Percentiles rank a stretch among this genome's conserved stretches.
These are phyloP conservation scores for Cyphomyrus discorhynchus DNA, from an alignment of 2,113 vertebrate species.

Conservation along the genomic window DNA sequence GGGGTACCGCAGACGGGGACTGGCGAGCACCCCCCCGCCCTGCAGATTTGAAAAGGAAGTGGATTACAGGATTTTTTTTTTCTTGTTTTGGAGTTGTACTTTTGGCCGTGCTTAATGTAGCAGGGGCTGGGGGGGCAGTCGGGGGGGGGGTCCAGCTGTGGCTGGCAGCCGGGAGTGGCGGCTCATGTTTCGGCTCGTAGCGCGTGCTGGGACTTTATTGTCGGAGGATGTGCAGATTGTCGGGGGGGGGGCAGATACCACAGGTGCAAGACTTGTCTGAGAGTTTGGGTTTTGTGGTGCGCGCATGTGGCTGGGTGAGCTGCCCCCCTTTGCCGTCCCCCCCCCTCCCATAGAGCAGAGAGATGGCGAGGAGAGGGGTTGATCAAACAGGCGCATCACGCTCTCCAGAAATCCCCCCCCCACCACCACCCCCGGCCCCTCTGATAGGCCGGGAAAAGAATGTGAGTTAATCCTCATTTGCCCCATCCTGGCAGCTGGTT, in stretches of 20 bases:
- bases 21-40: neutral
- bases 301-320: neutral
- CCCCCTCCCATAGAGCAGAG: neutral
- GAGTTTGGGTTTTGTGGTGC: neutral
- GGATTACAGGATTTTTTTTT: neutral
- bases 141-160: neutral
- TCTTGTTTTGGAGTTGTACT: neutral
- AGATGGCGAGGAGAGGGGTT: neutral
- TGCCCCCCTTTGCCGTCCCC: no score
- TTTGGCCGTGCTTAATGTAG: neutral
- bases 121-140: neutral
- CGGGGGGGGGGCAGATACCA: neutral
- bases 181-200: neutral
- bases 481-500: neutral
- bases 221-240: neutral
- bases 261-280: neutral
- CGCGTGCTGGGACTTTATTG: neutral
- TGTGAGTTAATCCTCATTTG: constrained; percentile 1
- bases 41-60: neutral
- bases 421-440: neutral
- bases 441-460: neutral
- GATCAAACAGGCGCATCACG: neutral
- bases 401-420: neutral
- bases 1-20: neutral
- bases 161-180: neutral